Evolutionary conservation across 2,797 vertebrate species (phyloP), one percentile per base, ranked within the genome.

Genomic region (Carapus acus): DNA sequence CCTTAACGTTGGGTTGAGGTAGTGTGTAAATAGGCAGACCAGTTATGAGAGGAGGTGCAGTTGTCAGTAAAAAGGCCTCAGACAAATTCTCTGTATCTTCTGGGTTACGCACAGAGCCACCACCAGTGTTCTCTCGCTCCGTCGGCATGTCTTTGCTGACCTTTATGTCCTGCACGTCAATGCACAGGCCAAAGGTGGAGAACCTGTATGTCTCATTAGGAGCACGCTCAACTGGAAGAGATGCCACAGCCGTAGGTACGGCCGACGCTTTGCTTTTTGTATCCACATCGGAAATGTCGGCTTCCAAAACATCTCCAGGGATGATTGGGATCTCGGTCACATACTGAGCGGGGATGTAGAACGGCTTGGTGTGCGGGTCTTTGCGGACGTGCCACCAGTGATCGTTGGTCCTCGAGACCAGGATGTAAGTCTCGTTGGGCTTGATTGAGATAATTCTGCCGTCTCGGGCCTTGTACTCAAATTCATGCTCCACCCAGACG

Each of bases 321-420:
- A 23, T 19, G 0, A 43, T 40, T 0, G 67, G 37, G 20, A 93
- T 78, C 77, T 92, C 89, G 70, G 83, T 93, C 59, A 97, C 90
- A 16, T 99, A 98, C 52, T 89, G 86, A 0, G 93, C 94, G 2
- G 95, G 96, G 56, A 97, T 85, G 4, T 90, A 97, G 55, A 98
- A 93, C 0, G 94, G 90, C 47, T 83, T 91, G 52, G 89, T 81
- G 59, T 74, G 65, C 58, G 80, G 86, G 1, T 96, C 92, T 69
- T 76, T 88, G 66, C 88, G 85, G 29, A 99, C 95, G 17, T 93
- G 90, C 96, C 96, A 98, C 94, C 96, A 97, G 71, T 94, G 90
- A 12, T 93, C 88, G 0, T 92, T 97, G 21, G 93, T 94, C 79
- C 91, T 96, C 77, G 90, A 88, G 66, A 98, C 67, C 8, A 98